phyloP scores from a whole-genome alignment of 2,113 vertebrate species.

The Ochotona curzoniae region DNA sequence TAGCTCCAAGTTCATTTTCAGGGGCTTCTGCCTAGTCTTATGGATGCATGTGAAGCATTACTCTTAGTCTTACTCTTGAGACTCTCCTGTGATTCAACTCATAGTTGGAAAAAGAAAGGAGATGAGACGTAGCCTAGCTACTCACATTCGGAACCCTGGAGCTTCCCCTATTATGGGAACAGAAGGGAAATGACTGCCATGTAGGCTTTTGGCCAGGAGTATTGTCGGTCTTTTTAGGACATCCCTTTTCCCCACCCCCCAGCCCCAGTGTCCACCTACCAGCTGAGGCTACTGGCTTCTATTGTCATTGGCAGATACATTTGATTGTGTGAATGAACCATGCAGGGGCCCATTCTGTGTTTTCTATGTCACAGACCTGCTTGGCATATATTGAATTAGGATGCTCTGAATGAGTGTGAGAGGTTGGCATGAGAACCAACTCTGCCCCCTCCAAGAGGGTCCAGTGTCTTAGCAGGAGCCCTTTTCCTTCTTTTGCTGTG shows the following conservation, averaged over 20 bases:
- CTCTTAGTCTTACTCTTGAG: background rate
- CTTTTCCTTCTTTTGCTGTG: constrained; percentile 46
- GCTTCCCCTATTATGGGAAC: background rate
- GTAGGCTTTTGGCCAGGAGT: background rate
- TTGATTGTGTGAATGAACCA: background rate
- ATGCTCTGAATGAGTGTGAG: background rate
- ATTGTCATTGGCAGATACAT: background rate
- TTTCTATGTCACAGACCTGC: background rate
- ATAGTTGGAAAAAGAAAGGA: background rate
- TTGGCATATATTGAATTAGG: background rate
- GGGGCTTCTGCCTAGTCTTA: background rate
- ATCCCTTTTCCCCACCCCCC: background rate
- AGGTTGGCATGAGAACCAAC: background rate
- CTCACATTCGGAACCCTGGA: background rate
- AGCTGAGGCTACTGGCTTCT: background rate
- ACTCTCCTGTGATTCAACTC: background rate
- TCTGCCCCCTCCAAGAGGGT: background rate
- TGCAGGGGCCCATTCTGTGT: background rate
- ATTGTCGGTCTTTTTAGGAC: background rate
- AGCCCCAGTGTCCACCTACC: background rate
- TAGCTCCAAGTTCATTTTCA: constrained; percentile 20
- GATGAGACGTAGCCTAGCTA: background rate
- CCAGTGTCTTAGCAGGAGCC: background rate
- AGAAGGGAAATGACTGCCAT: background rate
- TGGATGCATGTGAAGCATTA: background rate